Evolutionary conservation across 2,888 invertebrate genomes (phyloP).

Genomic region (Rhagophthalmus giganteus): DNA sequence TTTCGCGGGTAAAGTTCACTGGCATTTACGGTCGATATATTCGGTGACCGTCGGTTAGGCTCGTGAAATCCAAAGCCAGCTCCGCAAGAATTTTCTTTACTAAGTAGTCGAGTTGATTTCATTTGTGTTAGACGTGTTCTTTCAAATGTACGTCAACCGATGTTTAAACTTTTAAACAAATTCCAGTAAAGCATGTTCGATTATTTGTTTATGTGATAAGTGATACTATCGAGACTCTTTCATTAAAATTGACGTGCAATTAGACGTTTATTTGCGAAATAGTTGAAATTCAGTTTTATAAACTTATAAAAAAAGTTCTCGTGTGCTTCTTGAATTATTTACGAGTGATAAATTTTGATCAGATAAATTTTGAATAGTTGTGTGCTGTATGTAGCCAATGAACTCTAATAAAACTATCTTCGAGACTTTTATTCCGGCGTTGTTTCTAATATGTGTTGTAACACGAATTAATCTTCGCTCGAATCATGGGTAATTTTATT

Average conservation of each 20-base stretch:
- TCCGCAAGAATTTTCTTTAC: slow-evolving; percentile 19
- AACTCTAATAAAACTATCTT: too few relatives aligned
- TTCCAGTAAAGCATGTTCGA: too few relatives aligned
- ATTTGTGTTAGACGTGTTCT: slow-evolving; percentile 9
- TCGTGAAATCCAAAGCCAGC: slow-evolving; percentile 25
- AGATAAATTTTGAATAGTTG: too few relatives aligned
- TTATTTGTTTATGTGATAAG: too few relatives aligned
- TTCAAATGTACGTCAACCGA: slow-evolving; percentile 3
- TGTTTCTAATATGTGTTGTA: slow-evolving; percentile 5
- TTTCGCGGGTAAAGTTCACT: slow-evolving; percentile 25
- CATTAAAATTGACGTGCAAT: too few relatives aligned
- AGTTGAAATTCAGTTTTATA: too few relatives aligned
- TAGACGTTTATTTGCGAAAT: too few relatives aligned
- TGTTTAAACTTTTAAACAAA: too few relatives aligned
- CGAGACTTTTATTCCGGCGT: too few relatives aligned
- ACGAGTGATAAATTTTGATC: too few relatives aligned
- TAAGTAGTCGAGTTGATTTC: slow-evolving; percentile 23
- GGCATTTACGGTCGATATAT: slow-evolving; percentile 9
- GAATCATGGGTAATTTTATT: slow-evolving; percentile 16
- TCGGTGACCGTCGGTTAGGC: slow-evolving; percentile 16
- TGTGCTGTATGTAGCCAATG: too few relatives aligned
- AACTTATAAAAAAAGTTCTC: neutral
- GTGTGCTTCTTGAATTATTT: neutral
- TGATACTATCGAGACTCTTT: too few relatives aligned
- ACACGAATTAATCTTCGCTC: slow-evolving; percentile 21